These are phyloP conservation scores for Falco biarmicus DNA, from an alignment of 2,797 vertebrate genomes.

Conservation along the genomic window DNA sequence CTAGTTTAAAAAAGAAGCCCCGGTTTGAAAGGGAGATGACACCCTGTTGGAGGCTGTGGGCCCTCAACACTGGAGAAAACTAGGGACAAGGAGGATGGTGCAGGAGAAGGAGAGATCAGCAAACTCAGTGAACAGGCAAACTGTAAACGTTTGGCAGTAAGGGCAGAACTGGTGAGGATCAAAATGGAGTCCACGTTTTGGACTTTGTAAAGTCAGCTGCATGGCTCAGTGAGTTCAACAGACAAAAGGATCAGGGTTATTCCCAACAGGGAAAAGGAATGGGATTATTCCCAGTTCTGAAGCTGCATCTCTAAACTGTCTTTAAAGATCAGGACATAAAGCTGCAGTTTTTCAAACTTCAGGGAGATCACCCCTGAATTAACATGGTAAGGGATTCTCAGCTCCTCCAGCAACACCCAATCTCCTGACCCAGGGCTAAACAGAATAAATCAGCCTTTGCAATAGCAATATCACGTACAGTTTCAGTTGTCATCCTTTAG, in stretches of 20 bases:
- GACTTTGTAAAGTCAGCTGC: not conserved
- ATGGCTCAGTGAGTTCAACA: not conserved
- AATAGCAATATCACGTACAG: not conserved
- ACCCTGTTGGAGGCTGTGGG: not conserved
- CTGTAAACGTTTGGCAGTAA: not conserved
- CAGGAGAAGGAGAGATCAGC: not conserved
- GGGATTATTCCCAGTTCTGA: not conserved
- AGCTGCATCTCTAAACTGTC: not conserved
- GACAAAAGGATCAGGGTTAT: not conserved
- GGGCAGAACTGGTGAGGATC: not conserved
- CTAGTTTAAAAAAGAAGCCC: not conserved
- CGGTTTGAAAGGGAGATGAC: not conserved
- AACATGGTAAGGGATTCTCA: not conserved
- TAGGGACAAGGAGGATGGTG: fast-evolving
- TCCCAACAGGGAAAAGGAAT: not conserved
- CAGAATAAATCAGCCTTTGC: not conserved
- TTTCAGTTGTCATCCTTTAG: not conserved
- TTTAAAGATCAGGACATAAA: not conserved
- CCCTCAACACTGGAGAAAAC: not conserved
- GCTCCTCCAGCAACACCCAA: not conserved
- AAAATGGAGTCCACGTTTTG: not conserved
- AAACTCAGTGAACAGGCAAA: not conserved
- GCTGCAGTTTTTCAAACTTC: not conserved
- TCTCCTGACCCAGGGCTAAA: not conserved
- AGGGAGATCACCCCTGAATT: not conserved